Percentiles rank a stretch among this genome's conserved stretches.
These are phyloP conservation scores for Cyclina sinensis DNA, from an alignment of 1,140 invertebrate genomes.

Conservation along the genomic window DNA sequence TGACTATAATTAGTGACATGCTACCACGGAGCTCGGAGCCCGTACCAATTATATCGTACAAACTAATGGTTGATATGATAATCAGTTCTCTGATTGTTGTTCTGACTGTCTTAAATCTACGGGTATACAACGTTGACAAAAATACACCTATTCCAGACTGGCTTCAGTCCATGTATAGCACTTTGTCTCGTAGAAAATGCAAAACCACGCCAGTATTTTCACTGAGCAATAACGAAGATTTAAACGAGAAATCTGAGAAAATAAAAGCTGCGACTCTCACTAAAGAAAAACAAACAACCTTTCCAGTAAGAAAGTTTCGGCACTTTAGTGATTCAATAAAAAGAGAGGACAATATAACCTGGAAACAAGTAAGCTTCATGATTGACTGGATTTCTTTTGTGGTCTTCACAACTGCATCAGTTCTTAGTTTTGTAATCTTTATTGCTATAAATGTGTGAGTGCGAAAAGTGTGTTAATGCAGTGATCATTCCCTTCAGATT, in stretches of 20 bases:
- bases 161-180: background rate
- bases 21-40: constrained; percentile 88
- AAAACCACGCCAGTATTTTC: too few relatives aligned
- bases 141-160: background rate
- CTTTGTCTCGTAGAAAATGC: too few relatives aligned
- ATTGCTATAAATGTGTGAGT: background rate
- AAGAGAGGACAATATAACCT: background rate
- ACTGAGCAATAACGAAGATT: too few relatives aligned
- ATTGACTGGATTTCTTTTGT: background rate
- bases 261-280: too few relatives aligned
- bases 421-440: background rate
- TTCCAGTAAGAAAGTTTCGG: background rate
- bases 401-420: background rate
- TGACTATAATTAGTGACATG: constrained; percentile 88
- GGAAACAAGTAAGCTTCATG: constrained; percentile 1
- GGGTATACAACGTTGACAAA: background rate
- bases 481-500: too few relatives aligned
- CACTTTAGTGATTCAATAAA: background rate
- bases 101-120: constrained; percentile 32
- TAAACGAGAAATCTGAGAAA: too few relatives aligned
- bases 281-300: too few relatives aligned
- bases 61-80: constrained; percentile 51
- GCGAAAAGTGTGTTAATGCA: too few relatives aligned
- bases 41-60: constrained; percentile 82
- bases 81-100: constrained; percentile 54